Base-by-base conservation (phyloP, 2,113 vertebrate genomes). In the Alectura lathami region DNA sequence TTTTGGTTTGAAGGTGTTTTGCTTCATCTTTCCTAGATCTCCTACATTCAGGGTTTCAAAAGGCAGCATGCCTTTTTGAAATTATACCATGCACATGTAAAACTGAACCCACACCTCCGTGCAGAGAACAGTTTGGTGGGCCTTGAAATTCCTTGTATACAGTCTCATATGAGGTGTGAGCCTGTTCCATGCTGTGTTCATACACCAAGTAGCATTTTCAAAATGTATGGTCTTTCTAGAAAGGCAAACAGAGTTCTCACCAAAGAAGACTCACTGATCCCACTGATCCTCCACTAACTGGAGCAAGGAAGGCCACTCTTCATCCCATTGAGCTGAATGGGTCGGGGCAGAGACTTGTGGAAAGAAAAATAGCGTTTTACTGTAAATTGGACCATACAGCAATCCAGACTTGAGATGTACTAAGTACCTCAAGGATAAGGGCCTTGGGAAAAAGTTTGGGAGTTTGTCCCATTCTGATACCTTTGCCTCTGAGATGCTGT, bases 311-410 rank as follows among this genome's bases (percentile, higher is more conserved):
- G 26, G 38, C 64, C 79, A 56, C 12, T 84, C 15, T n/a, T 30
- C 40, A 13, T 1, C 0, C 22, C 47, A 72, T 38, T 64, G 67
- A 13, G 48, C 5, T 60, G 40, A 34, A 32, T 0, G 0, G 43
- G 9, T 45, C 34, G 43, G 27, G 20, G 72, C 42, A 50, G 78
- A 76, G 40, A 67, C 29, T 78, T 88, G 24, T 34, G 32, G 6
- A 66, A 83, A 81, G 18, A 38, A 81, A 81, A 83, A 74, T 26
- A 22, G 2, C 1, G 34, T 57, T 81, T 88, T 51, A 50, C 29
- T 63, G 59, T 21, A 29, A 36, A 9, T 8, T 70, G 29, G 13
- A 53, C 76, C 57, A 77, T 9, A 36, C 23, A 81, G 63, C 24
- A 54, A 50, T 11, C 40, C 11, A 81, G 64, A 15, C 17, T 36